Evolutionary conservation across 2,113 vertebrate species (phyloP), one percentile per base, ranked within the genome.

Genomic region (Eleginops maclovinus): DNA sequence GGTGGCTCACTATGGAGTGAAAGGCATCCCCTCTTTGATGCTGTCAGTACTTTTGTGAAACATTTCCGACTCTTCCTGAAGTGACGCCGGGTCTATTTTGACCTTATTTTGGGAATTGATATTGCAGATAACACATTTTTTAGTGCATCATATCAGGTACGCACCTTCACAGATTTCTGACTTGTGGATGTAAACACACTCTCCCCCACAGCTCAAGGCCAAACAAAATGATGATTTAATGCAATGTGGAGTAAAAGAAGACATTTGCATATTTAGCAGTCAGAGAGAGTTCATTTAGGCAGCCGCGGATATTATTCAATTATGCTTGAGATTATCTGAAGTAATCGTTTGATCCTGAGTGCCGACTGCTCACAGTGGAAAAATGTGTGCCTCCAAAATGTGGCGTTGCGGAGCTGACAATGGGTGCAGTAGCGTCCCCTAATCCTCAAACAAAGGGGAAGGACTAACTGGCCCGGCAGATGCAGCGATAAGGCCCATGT

Each of bases 21-120:
- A 36, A 90, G 86, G 89, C 87, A 40, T 88, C 89, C 84, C 87
- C 84, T 89, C 88, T 86, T 83, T 90, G 89, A 90, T 79, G 88
- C 82, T 59, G 84, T 84, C 78, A 64, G 26, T 69, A 63, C 66
- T 68, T 89, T 78, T 24, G 74, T 26, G 31, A 69, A 89, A 81
- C 70, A 79, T 61, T 81, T 82, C 46, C 3, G 36, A 75, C 51
- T 76, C 69, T 56, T 78, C 71, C 22, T 44, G 19, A 77, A 77
- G 65, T 64, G 41, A 75, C 80, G 75, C 21, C n/a, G 40, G 56
- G 22, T 40, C 16, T 49, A 31, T 15, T 58, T 19, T 28, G 55
- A 44, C 59, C 56, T 65, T 16, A 31, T 9, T 9, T 44, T 47
- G 54, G 31, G 11, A 36, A 44, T 16, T 31, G 60, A 68, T 63